Evolutionary conservation across 2,888 invertebrate species (phyloP).

Genomic region (Exocentrus adspersus): DNA sequence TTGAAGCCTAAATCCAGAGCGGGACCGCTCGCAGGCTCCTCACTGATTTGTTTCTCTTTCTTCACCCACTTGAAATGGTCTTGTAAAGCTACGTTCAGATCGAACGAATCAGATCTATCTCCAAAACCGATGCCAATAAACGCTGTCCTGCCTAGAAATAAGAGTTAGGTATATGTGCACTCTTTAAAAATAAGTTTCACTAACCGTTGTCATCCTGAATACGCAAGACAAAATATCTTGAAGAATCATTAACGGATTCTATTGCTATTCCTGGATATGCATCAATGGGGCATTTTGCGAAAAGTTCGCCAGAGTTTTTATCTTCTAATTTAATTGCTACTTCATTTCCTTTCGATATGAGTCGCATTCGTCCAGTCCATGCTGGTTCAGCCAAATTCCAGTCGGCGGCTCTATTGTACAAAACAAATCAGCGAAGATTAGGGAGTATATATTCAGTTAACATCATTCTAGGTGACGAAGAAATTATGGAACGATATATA

Average conservation of each 20-base stretch:
- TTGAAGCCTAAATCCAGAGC: constrained; percentile 97
- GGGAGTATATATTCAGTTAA: too few species aligned
- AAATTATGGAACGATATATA: too few species aligned
- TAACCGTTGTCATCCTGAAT: constrained; percentile 94
- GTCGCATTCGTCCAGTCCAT: constrained; percentile 96
- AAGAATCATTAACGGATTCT: constrained; percentile 96
- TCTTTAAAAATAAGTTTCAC: constrained; percentile 9
- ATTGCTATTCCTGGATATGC: constrained; percentile 94
- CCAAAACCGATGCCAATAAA: constrained; percentile 98
- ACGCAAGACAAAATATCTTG: constrained; percentile 94
- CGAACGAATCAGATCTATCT: constrained; percentile 98
- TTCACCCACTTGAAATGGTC: constrained; percentile 97
- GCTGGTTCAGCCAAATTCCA: constrained; percentile 99
- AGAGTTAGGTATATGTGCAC: constrained; percentile 13
- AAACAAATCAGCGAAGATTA: not conserved
- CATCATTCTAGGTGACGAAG: too few species aligned
- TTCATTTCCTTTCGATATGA: constrained; percentile 89
- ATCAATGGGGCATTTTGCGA: constrained; percentile 97
- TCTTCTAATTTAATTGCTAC: constrained; percentile 95
- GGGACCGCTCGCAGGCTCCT: constrained; percentile 81
- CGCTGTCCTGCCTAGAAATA: constrained; percentile 76
- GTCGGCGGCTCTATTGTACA: constrained; percentile 88
- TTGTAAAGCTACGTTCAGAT: constrained; percentile 97
- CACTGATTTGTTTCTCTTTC: constrained; percentile 81
- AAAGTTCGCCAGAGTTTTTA: constrained; percentile 90